phyloP scores from a whole-genome alignment of 2,113 vertebrate species.

The Sardina pilchardus region DNA sequence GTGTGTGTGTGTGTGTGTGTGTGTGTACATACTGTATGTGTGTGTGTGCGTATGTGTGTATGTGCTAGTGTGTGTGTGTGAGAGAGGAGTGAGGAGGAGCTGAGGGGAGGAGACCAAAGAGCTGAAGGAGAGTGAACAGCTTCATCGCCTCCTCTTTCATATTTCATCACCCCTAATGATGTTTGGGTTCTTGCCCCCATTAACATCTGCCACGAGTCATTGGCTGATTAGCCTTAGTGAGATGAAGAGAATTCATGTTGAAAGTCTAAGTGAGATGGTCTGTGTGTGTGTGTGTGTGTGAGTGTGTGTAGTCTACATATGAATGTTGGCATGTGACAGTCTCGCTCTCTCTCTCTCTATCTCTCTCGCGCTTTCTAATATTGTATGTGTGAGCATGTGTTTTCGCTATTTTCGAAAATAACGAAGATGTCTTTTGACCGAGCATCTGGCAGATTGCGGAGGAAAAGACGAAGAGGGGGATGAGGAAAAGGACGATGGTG shows the following conservation, averaged over 20 bases:
- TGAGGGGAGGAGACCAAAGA: background rate
- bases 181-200: background rate
- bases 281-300: background rate
- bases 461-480: too few relatives aligned
- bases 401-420: background rate
- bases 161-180: background rate
- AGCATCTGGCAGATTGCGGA: too few relatives aligned
- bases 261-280: background rate
- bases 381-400: background rate
- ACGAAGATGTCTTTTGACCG: background rate
- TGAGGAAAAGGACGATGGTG: background rate
- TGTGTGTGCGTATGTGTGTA: background rate
- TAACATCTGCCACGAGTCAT: constrained; percentile 3
- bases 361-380: too few relatives aligned
- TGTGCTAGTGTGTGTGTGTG: background rate
- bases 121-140: background rate
- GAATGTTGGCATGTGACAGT: too few relatives aligned
- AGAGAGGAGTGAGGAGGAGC: background rate
- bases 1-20: background rate
- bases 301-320: too few relatives aligned
- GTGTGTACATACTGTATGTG: background rate
- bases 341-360: too few relatives aligned
- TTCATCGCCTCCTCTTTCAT: background rate
- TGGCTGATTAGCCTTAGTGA: background rate
- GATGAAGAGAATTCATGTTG: background rate